A percentile compares a stretch with the other conserved stretches of the same genome.
phyloP scores from a whole-genome alignment of 2,888 invertebrate genomes.

The Cheilosia soror region DNA sequence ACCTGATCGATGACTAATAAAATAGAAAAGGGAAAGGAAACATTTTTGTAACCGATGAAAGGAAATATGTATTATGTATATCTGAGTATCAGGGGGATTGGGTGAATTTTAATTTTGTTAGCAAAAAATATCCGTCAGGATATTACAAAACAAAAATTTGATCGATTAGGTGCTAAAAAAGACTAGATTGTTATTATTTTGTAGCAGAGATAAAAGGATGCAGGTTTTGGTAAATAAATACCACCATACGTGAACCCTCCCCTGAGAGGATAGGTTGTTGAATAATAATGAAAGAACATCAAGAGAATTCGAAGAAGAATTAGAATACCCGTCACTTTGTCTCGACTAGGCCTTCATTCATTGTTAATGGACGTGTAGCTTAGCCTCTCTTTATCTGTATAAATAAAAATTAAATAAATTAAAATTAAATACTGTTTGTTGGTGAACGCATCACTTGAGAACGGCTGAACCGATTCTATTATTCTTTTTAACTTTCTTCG shows the following conservation, averaged over 20 bases:
- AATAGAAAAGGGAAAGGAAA: slow-evolving; percentile 1
- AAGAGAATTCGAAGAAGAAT: slow-evolving; percentile 24
- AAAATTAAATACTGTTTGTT: too few species aligned
- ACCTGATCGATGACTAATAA: slow-evolving; percentile 66
- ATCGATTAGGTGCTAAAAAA: slow-evolving; percentile 63
- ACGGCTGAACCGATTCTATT: too few species aligned
- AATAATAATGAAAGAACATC: slow-evolving; percentile 31
- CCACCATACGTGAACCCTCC: slow-evolving; percentile 34
- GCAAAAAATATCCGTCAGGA: background rate
- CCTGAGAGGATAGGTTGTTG: slow-evolving; percentile 22
- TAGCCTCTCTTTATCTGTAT: too few species aligned
- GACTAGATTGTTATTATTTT: slow-evolving; percentile 24
- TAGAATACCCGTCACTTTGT: slow-evolving; percentile 52
- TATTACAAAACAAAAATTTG: slow-evolving; percentile 20
- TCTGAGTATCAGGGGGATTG: slow-evolving; percentile 20
- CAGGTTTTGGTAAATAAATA: background rate
- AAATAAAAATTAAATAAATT: too few species aligned
- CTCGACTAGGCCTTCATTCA: slow-evolving; percentile 61
- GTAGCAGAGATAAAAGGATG: background rate
- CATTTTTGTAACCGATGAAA: slow-evolving; percentile 28
- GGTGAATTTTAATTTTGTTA: slow-evolving; percentile 55
- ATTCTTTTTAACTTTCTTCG: too few species aligned
- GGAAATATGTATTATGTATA: slow-evolving; percentile 27
- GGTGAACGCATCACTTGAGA: too few species aligned
- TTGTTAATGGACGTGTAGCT: background rate